Percentiles rank a stretch among this genome's conserved stretches.
Conservation (phyloP, 2,113 vertebrate species). For the Bucco capensis region DNA sequence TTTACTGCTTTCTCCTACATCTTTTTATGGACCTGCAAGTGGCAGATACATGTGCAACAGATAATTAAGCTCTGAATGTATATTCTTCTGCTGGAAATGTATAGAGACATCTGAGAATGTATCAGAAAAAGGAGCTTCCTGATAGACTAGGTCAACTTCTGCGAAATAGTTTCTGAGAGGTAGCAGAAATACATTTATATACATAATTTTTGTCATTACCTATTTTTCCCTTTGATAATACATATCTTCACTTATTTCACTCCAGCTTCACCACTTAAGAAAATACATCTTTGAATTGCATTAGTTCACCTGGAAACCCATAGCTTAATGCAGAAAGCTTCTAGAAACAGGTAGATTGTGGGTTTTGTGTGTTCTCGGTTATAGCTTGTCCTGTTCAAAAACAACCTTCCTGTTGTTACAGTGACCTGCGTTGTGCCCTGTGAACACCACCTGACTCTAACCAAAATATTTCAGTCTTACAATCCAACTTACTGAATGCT, state of each 20-base stretch:
- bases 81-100: background rate
- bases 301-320: background rate
- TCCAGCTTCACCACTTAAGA: background rate
- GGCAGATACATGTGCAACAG: background rate
- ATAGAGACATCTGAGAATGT: background rate
- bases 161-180: background rate
- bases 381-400: background rate
- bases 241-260: background rate
- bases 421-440: background rate
- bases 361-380: background rate
- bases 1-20: background rate
- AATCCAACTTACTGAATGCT: background rate
- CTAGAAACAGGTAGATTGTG: background rate
- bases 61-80: background rate
- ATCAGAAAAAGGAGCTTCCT: background rate
- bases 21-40: background rate
- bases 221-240: background rate
- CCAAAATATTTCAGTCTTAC: background rate
- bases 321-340: background rate
- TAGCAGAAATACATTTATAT: background rate
- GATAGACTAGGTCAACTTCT: background rate
- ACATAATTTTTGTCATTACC: background rate
- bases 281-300: background rate
- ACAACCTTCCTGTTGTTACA: background rate
- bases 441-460: background rate